These are phyloP conservation scores for Chelmon rostratus DNA, from an alignment of 2,797 vertebrate species.

Conservation along the genomic window DNA sequence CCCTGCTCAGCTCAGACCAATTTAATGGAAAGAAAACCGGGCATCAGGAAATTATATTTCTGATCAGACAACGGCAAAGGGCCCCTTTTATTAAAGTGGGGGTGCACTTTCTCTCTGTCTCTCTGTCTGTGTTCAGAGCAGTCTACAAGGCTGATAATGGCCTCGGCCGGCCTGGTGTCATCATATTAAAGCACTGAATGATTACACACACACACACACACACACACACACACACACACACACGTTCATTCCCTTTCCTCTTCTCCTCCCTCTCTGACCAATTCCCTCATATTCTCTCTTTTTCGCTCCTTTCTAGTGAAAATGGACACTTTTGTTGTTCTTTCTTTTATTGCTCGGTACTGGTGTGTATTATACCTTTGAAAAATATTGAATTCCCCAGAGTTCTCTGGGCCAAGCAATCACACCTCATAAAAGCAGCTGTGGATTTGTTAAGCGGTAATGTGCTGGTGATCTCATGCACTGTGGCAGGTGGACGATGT, in stretches of 20 bases:
- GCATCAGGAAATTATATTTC: constrained; percentile 85
- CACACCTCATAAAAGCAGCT: constrained; percentile 58
- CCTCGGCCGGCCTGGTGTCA: constrained; percentile 66
- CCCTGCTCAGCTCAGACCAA: constrained; percentile 42
- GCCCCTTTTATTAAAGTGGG: constrained; percentile 82
- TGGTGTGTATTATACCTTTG: constrained; percentile 33
- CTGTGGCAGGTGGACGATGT: constrained; percentile 54
- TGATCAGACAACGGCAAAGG: constrained; percentile 81
- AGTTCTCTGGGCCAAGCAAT: constrained; percentile 41
- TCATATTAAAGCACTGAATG: constrained; percentile 75
- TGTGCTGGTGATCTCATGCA: constrained; percentile 53
- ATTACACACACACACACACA: constrained; percentile 29
- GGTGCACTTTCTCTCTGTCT: constrained; percentile 50
- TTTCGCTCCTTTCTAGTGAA: constrained; percentile 35
- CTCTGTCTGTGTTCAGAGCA: constrained; percentile 57
- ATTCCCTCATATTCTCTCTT: constrained; percentile 41
- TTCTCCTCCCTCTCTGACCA: constrained; percentile 21
- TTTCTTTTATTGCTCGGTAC: constrained; percentile 62
- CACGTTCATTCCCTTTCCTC: constrained; percentile 6
- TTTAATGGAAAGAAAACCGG: constrained; percentile 71
- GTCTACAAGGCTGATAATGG: constrained; percentile 74
- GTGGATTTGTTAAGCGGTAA: constrained; percentile 50
- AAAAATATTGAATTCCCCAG: constrained; percentile 57
- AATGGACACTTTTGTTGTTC: constrained; percentile 65
- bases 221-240: constrained; percentile 21